Evolutionary conservation across 2,888 invertebrate genomes (phyloP).

Genomic region (Melipona beecheii): DNA sequence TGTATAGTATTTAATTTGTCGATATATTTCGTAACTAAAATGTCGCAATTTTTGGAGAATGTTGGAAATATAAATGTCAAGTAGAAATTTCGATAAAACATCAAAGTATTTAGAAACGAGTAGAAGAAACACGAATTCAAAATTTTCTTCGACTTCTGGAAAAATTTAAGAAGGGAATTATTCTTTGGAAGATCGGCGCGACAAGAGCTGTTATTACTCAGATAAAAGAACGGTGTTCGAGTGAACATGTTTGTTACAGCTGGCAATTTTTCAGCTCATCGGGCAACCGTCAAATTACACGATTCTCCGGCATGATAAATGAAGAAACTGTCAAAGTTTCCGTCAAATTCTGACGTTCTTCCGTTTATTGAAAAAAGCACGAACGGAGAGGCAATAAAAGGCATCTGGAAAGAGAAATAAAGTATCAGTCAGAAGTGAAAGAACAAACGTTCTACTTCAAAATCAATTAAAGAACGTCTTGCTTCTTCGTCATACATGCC

Average conservation of each 20-base stretch:
- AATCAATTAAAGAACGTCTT: no score
- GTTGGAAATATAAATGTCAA: no score
- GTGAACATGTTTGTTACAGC: neutral
- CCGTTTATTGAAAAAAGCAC: neutral
- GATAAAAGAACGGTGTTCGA: no score
- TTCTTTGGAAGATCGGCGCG: neutral
- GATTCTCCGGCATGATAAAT: constrained; percentile 16
- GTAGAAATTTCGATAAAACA: no score
- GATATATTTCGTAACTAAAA: no score
- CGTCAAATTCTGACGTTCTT: neutral
- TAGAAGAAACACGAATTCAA: neutral
- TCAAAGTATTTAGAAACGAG: no score
- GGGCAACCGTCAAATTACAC: constrained; percentile 6
- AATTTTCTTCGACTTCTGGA: neutral
- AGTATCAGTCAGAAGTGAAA: neutral
- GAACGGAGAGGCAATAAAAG: neutral
- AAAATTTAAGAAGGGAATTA: neutral
- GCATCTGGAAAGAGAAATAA: neutral
- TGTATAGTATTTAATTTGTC: no score
- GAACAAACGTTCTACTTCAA: neutral
- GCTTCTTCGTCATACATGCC: no score
- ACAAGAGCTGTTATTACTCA: neutral
- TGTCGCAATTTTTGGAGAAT: no score
- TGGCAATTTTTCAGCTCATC: neutral
- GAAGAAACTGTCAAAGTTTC: neutral